These are phyloP conservation scores for Actinernus sp. DNA, from an alignment of 92 coral and sea anemone species.

Conservation along the genomic window DNA sequence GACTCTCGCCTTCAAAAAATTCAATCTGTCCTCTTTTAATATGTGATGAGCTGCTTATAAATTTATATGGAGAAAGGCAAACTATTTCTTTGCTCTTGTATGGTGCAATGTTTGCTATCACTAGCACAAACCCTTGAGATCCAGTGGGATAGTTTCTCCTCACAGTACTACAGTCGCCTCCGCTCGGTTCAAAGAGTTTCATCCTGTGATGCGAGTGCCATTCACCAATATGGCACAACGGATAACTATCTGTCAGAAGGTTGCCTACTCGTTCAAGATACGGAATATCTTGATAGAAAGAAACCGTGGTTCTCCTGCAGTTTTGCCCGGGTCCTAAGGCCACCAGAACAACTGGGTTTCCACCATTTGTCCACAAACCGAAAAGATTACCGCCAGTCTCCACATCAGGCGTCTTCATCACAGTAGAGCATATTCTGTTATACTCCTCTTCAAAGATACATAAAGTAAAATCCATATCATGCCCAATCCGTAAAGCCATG, in stretches of 20 bases:
- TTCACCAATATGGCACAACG: slow-evolving; percentile 95
- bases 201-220: no score
- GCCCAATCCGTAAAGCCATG: background rate
- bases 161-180: no score
- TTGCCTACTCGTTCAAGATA: slow-evolving; percentile 81
- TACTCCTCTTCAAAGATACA: slow-evolving; percentile 21
- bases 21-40: slow-evolving; percentile 30
- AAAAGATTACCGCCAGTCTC: no score
- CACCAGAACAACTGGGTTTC: no score
- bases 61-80: slow-evolving; percentile 68
- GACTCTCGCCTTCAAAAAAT: background rate
- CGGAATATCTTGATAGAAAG: no score
- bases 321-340: slow-evolving; percentile 86
- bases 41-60: slow-evolving; percentile 19
- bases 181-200: no score
- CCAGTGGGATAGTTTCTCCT: no score
- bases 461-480: background rate
- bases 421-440: no score
- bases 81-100: slow-evolving; percentile 19
- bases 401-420: background rate
- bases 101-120: slow-evolving; percentile 90
- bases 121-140: slow-evolving; percentile 79
- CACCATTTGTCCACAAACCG: no score
- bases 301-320: slow-evolving; percentile 69
- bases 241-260: slow-evolving; percentile 50